Evolutionary conservation across 2,888 invertebrate genomes (phyloP).

Genomic region (Thumatha senex): DNA sequence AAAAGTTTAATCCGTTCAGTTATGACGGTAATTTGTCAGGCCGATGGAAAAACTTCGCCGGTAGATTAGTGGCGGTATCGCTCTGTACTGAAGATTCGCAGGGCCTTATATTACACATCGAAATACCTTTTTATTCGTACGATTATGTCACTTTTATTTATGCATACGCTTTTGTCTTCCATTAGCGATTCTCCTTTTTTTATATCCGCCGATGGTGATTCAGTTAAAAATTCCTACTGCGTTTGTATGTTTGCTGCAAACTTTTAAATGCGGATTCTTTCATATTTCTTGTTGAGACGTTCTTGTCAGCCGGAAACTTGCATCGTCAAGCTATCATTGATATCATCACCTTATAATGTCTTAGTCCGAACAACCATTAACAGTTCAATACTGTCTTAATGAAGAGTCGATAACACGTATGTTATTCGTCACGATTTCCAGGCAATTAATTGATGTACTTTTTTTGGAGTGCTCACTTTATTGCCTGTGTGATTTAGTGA

Average conservation of each 20-base stretch:
- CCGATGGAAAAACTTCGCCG: conserved; percentile 76
- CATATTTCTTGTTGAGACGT: conserved; percentile 50
- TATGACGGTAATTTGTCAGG: conserved; percentile 82
- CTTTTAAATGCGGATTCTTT: conserved; percentile 48
- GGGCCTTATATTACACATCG: conserved; percentile 53
- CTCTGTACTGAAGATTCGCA: conserved; percentile 32
- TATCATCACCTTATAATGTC: conserved; percentile 74
- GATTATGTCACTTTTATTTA: conserved; percentile 79
- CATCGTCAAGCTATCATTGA: conserved; percentile 64
- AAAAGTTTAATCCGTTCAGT: conserved; percentile 83
- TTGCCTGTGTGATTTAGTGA: conserved; percentile 68
- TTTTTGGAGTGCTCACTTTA: conserved; percentile 69
- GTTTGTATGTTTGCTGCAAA: conserved; percentile 48
- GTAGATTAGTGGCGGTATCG: conserved; percentile 63
- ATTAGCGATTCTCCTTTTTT: conserved; percentile 70
- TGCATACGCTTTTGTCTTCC: conserved; percentile 77
- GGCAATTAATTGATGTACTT: conserved; percentile 72
- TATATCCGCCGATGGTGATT: conserved; percentile 58
- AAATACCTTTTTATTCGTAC: conserved; percentile 62
- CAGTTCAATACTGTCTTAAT: conserved; percentile 78
- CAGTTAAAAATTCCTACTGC: conserved; percentile 59
- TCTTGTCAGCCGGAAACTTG: conserved; percentile 59
- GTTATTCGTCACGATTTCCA: conserved; percentile 68
- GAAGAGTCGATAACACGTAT: conserved; percentile 79
- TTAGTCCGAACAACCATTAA: conserved; percentile 71